phyloP scores from a whole-genome alignment of 2,113 vertebrate species.

The Sminthopsis crassicaudata region DNA sequence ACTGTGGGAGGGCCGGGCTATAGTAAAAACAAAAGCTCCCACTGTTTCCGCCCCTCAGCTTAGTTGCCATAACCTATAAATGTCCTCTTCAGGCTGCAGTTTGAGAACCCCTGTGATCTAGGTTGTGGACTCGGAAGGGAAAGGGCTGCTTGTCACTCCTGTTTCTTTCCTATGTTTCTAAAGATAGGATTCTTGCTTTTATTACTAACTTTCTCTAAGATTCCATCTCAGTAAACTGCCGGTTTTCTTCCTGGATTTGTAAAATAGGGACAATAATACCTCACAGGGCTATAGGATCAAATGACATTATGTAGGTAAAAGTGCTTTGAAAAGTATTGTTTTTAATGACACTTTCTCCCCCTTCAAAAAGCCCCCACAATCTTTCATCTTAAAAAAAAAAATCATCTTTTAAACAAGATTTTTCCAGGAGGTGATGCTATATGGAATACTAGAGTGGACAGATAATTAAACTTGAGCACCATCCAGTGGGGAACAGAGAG shows the following conservation, averaged over 20 bases:
- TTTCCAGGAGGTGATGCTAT: not conserved
- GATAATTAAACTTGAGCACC: not conserved
- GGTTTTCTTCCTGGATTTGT: not conserved
- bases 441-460: not conserved
- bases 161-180: not conserved
- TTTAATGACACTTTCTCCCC: too few species aligned
- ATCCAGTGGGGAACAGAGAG: not conserved
- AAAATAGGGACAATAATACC: too few species aligned
- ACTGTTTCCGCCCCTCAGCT: too few species aligned
- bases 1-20: too few species aligned
- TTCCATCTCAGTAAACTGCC: not conserved
- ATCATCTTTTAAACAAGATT: not conserved
- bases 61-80: too few species aligned
- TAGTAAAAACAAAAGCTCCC: too few species aligned
- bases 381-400: not conserved
- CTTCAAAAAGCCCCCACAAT: too few species aligned
- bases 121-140: not conserved
- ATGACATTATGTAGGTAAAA: not conserved
- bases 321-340: not conserved
- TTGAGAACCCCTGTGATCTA: too few species aligned
- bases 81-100: too few species aligned
- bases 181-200: not conserved
- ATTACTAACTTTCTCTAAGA: not conserved
- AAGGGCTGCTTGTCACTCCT: too few species aligned
- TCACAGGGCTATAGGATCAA: not conserved